Base-by-base conservation (phyloP, 1,140 invertebrate species). In the Drosophila sproati region DNA sequence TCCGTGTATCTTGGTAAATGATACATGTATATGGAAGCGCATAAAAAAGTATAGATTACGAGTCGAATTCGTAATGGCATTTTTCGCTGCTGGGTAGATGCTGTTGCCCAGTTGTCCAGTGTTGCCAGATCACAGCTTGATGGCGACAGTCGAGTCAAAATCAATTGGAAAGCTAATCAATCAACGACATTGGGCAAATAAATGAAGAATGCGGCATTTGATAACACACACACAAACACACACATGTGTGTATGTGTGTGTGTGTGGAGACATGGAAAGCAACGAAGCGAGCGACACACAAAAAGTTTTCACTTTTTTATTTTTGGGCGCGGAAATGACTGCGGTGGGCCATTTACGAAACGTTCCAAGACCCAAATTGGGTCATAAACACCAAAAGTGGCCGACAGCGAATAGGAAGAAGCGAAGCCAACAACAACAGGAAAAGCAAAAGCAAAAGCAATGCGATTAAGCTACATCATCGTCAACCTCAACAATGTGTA, bases 281-380 rank as follows among this genome's bases (percentile, higher is more conserved):
- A 70, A 43, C 39, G 10, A 43, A 54, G 7, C 48, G 52, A 48
- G 60, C 70, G 34, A 56, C 48, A 48, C 55, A 66, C 45, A 45
- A 63, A 10, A 71, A 68, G 68, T 78, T 85, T 85, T 86, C 78
- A 86, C 82, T 85, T 85, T 85, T 85, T 85, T 83, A 85, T 83
- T 83, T 80, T 43, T 8, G 81, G 81, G 81, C 80, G 63, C 80
- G 80, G 80, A 83, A 83, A 83, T 83, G 77, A 55, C 55, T 60
- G 57, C 35, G 60, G 50, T 60, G 60, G 59, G 54, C 34, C 50
- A 63, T 62, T 56, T 75, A 52, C 66, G 59, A 62, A 70, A 70
- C 71, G 67, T 61, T 75, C 48, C 66, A 73, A 70, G n/a, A 41
- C 45, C 73, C 73, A 62, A 77, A 77, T 67, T 77, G 70, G 70